Evolutionary conservation across 2,888 invertebrate genomes (phyloP), one percentile per base, ranked within the genome.

Genomic region (Trimorus sp.): DNA sequence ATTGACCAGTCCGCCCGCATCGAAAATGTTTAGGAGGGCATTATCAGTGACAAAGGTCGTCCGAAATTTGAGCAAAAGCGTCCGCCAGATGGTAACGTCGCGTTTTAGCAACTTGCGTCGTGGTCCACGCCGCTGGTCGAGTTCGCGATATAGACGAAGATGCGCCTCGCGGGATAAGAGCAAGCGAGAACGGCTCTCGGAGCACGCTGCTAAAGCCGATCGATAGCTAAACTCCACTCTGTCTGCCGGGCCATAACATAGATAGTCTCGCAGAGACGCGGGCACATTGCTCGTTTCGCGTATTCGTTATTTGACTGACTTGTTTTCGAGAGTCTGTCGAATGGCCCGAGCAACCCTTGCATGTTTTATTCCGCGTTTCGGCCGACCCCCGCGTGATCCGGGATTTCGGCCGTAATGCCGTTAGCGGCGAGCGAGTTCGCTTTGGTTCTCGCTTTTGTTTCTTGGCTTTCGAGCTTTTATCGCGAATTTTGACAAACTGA

Each of bases 141-240:
- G 62, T 74, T 74, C 80, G 80, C 82, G 81, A 80, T 81, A 85
- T 83, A 79, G 83, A 84, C 65, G 83, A 85, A 83, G 85, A 83
- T 78, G 73, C 73, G 69, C 66, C 74, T 53, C 58, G 66, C 70
- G 69, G 69, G 83, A 79, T 84, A 83, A 81, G 84, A 82, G 83
- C 73, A 73, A 84, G 82, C 83, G 87, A 85, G 84, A 85, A 78
- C 82, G 74, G 76, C 75, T 76, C 78, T 70, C 83, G 88, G 88
- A 88, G 85, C 87, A 88, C 87, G 88, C 74, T 58, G 75, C 79
- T 83, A 75, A 75, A 81, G 87, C 83, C 89, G 90, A 90, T 91
- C 90, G 91, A 91, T 91, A 90, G 89, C 89, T 90, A 90, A 91
- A 90, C 90, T 90, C 88, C 88, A 88, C 89, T 89, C 85, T 84